A percentile compares a stretch with the other conserved stretches of the same genome.
phyloP scores from a whole-genome alignment of 2,113 vertebrate species.

The Cichladusa arquata region DNA sequence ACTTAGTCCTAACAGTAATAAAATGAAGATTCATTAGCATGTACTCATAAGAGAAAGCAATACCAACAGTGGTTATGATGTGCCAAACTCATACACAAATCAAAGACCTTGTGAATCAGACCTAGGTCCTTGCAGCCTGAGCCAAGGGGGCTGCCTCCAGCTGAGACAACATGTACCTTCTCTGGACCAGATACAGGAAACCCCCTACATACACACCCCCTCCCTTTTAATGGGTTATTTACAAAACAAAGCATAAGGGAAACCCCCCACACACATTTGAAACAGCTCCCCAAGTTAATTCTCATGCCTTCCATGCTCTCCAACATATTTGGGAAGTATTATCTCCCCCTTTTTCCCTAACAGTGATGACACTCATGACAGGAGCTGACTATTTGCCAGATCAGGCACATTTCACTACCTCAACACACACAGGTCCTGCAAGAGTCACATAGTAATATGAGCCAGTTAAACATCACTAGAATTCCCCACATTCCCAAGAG shows the following conservation, averaged over 20 bases:
- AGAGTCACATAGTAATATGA: fast-evolving
- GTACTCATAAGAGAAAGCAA: not conserved
- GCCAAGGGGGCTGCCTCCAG: not conserved
- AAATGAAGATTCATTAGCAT: not conserved
- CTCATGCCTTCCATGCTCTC: not conserved
- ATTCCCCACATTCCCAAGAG: not conserved
- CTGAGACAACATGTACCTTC: not conserved
- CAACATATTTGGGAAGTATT: not conserved
- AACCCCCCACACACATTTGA: not conserved
- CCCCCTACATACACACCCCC: fast-evolving
- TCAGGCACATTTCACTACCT: not conserved
- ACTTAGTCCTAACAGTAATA: not conserved
- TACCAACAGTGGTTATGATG: not conserved
- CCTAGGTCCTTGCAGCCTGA: not conserved
- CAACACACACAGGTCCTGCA: not conserved
- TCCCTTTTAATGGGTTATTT: fast-evolving
- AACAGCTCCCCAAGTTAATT: not conserved
- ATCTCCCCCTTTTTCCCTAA: not conserved
- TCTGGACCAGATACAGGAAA: not conserved
- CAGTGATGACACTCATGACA: not conserved
- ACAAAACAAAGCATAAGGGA: not conserved
- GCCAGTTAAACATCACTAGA: not conserved
- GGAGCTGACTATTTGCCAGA: not conserved
- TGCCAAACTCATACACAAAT: not conserved
- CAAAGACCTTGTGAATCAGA: not conserved